Evolutionary conservation across 2,113 vertebrate species (phyloP).

Genomic region (Anoplopoma fimbria): DNA sequence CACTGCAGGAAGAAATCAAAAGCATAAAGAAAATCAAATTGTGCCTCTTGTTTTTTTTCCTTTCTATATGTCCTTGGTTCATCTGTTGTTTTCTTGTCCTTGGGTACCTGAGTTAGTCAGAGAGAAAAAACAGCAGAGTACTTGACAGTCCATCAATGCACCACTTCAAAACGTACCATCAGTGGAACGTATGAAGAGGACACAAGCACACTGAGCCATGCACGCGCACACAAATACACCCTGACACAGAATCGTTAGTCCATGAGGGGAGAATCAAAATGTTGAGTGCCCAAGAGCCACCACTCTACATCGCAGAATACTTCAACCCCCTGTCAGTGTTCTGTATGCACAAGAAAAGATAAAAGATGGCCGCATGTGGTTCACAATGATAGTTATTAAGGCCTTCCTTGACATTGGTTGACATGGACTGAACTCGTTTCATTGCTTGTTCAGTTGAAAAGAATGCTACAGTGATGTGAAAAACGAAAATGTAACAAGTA

Average conservation of each 20-base stretch:
- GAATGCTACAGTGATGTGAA: background rate
- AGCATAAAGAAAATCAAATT: constrained; percentile 37
- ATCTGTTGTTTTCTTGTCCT: constrained; percentile 67
- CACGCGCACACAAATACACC: background rate
- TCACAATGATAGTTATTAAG: constrained; percentile 23
- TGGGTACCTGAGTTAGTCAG: constrained; percentile 56
- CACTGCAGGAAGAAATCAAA: constrained; percentile 31
- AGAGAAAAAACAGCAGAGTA: constrained; percentile 42
- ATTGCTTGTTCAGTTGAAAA: constrained; percentile 7
- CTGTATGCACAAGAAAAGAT: constrained; percentile 3
- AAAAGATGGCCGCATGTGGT: background rate
- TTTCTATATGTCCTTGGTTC: constrained; percentile 48
- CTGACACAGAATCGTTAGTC: constrained; percentile 6
- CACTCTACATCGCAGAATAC: constrained; percentile 15
- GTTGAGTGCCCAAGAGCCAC: constrained; percentile 40
- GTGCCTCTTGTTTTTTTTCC: background rate
- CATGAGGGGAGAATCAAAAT: constrained; percentile 43
- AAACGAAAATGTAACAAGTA: background rate
- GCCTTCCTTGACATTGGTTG: constrained; percentile 46
- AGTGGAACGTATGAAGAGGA: constrained; percentile 42
- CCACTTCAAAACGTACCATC: constrained; percentile 61
- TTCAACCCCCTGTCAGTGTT: constrained; percentile 17
- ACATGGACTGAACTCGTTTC: background rate
- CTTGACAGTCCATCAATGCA: constrained; percentile 65
- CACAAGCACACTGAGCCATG: constrained; percentile 20